Conservation (phyloP, 1,140 invertebrate species). For the Drosophila yakuba region DNA sequence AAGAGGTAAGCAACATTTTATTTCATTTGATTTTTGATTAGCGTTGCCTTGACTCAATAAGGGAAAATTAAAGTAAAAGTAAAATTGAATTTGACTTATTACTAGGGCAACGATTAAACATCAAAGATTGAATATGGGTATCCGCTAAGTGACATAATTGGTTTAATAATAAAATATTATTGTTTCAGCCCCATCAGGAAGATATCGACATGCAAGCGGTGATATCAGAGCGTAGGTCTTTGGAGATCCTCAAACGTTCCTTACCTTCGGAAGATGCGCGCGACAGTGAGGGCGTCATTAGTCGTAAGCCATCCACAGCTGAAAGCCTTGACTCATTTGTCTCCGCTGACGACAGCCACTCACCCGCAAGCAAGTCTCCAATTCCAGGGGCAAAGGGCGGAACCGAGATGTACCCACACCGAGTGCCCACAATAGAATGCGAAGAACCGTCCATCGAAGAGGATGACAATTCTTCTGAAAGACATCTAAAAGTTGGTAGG, state of each 20-base stretch:
- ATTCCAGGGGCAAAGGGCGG: constrained; percentile 57
- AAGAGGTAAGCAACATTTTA: constrained; percentile 23
- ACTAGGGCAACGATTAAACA: background rate
- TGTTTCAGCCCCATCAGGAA: constrained; percentile 55
- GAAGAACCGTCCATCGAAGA: constrained; percentile 82
- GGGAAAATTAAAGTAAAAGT: too few relatives aligned
- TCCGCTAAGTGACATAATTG: background rate
- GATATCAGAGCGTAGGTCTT: constrained; percentile 87
- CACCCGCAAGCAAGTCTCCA: constrained; percentile 73
- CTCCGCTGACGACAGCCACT: constrained; percentile 76
- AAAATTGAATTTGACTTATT: too few relatives aligned
- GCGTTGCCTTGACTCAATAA: background rate
- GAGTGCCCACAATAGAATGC: constrained; percentile 83
- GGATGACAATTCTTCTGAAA: constrained; percentile 71
- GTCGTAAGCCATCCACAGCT: constrained; percentile 86
- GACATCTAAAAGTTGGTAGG: constrained; percentile 72
- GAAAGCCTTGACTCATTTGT: constrained; percentile 87
- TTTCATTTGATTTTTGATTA: background rate
- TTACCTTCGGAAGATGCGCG: constrained; percentile 79
- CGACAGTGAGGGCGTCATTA: constrained; percentile 77
- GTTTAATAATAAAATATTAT: background rate
- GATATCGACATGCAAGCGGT: constrained; percentile 87
- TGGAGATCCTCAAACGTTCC: constrained; percentile 85
- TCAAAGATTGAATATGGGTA: background rate
- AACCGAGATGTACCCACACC: constrained; percentile 66